phyloP scores from a whole-genome alignment of 2,113 vertebrate genomes.

The Chloropsis hardwickii region DNA sequence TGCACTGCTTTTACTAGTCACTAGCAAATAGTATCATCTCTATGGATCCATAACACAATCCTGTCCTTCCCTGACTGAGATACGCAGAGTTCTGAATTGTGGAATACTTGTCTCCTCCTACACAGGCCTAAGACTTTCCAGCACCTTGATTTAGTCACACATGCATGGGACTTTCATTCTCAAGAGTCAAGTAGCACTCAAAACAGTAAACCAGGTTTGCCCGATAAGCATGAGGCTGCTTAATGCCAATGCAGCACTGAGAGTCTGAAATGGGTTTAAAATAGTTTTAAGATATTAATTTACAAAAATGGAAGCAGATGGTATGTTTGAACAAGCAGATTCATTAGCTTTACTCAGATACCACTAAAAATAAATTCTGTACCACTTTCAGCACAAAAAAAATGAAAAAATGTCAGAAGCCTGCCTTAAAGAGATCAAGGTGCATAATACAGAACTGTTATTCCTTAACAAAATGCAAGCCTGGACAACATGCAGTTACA shows the following conservation, averaged over 20 bases:
- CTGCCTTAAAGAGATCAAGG: not conserved
- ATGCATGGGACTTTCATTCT: not conserved
- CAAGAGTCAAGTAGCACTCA: not conserved
- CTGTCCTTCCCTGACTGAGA: not conserved
- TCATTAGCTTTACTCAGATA: not conserved
- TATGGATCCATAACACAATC: not conserved
- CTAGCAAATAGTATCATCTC: not conserved
- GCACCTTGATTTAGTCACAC: not conserved
- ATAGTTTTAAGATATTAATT: not conserved
- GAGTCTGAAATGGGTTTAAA: not conserved
- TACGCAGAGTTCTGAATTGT: not conserved
- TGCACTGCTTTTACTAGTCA: not conserved
- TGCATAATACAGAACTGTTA: not conserved
- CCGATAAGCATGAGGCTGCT: not conserved
- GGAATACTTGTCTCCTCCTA: not conserved
- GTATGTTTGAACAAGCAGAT: not conserved
- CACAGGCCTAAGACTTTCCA: not conserved
- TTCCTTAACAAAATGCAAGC: not conserved
- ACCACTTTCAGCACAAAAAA: not conserved
- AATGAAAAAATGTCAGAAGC: not conserved
- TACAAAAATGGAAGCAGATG: not conserved
- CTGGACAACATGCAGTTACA: not conserved
- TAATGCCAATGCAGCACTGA: not conserved
- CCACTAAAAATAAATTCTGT: not conserved
- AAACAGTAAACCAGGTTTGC: not conserved